These are phyloP conservation scores for Potamarius usumacintae DNA, from an alignment of 2,113 vertebrate genomes.

Conservation along the genomic window DNA sequence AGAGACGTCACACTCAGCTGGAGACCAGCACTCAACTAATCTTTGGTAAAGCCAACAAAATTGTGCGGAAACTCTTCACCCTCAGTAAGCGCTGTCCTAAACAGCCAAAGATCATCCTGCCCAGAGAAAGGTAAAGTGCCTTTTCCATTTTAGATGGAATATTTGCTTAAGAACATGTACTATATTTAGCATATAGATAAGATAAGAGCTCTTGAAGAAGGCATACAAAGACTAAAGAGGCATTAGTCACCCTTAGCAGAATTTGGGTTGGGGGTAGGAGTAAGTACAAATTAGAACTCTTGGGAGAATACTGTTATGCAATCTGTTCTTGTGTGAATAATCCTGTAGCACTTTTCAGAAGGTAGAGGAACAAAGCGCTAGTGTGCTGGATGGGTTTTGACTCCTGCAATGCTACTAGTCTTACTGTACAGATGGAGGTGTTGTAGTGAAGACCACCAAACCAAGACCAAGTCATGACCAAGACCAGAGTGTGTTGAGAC, in stretches of 20 bases:
- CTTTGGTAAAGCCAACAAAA: conserved; percentile 82
- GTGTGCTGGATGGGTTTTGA: too few species aligned
- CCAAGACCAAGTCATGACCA: too few species aligned
- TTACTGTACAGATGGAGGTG: background rate
- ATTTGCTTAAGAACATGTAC: background rate
- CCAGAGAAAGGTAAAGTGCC: conserved; percentile 84
- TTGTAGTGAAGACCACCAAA: too few species aligned
- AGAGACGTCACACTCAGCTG: conserved; percentile 88
- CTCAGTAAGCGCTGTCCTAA: conserved; percentile 92
- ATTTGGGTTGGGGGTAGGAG: background rate
- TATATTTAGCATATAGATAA: background rate
- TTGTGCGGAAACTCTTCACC: conserved; percentile 89
- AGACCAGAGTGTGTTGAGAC: too few species aligned
- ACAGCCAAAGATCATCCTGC: conserved; percentile 87
- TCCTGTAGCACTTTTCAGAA: background rate
- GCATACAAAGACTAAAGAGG: background rate
- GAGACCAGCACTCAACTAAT: conserved; percentile 81
- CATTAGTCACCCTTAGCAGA: background rate
- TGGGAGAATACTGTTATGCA: background rate
- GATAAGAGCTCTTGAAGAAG: background rate
- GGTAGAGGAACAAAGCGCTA: background rate
- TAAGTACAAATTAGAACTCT: background rate
- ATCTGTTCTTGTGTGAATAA: background rate
- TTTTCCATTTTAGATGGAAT: background rate
- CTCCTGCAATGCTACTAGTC: too few species aligned